Conservation (phyloP, 2,113 vertebrate genomes). For the Ellobius talpinus region DNA sequence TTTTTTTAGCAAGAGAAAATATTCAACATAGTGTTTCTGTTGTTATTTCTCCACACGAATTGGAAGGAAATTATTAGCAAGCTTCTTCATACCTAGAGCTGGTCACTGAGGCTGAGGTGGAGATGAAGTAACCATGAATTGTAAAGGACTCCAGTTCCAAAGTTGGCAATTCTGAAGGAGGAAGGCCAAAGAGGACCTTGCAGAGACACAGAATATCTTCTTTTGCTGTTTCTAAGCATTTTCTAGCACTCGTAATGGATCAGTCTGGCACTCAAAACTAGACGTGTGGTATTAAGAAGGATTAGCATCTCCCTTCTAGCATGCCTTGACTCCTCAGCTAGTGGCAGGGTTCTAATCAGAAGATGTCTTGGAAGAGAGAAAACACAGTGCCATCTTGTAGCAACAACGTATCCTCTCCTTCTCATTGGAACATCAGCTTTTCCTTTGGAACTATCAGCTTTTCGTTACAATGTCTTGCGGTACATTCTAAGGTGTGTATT, state of each 20-base stretch:
- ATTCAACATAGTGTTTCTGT: not conserved
- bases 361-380: not conserved
- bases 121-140: not conserved
- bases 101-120: not conserved
- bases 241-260: not conserved
- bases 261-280: not conserved
- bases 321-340: not conserved
- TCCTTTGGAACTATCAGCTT: not conserved
- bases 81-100: not conserved
- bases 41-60: not conserved
- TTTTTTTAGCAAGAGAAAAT: not conserved
- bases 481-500: not conserved
- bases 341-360: not conserved
- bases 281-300: not conserved
- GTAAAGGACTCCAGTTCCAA: not conserved
- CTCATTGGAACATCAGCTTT: not conserved
- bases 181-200: not conserved
- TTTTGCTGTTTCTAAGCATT: slow-evolving; percentile 1
- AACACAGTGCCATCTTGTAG: not conserved
- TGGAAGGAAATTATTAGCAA: not conserved
- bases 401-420: no score
- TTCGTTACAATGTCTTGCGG: not conserved
- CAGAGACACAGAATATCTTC: not conserved
- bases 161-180: not conserved
- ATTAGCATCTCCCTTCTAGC: not conserved